Base-by-base conservation (phyloP, 2,888 invertebrate species). In the Drosophila phalerata region DNA sequence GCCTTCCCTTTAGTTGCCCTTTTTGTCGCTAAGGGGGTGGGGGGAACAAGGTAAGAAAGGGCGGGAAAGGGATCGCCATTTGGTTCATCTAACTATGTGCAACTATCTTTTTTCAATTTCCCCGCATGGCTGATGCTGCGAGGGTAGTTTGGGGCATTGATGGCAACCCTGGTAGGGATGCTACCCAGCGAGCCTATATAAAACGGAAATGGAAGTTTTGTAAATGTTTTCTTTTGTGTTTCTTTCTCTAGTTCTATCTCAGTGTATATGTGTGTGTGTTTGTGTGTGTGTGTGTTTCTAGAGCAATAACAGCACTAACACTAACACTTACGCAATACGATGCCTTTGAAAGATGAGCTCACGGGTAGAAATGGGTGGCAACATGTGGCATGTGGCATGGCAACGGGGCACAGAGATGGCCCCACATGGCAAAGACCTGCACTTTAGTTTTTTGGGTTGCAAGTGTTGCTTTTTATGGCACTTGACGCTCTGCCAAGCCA, bases 141-240 rank as follows among this genome's bases (percentile, higher is more conserved):
- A 8, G n/a, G 47, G 42, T 32, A 11, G 28, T 15, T 3, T n/a
- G 34, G 8, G 15, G 15, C 10, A 40, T 45, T 53, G 55, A 51
- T 55, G 56, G 34, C 42, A 52, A 34, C 57, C 30, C 56, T 61
- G 77, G 63, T 22, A 47, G 32, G 48, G 58, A 10, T 34, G 25
- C 42, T 49, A 80, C 58, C 48, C 61, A 49, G 76, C 62, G 62
- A 71, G 83, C 81, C 84, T 90, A 89, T 89, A 85, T 79, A 81
- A 82, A 86, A 78, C 87, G 90, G 90, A 91, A 91, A 91, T 91
- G 90, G 88, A 90, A 90, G 89, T 91, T 90, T 91, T 85, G 90
- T 83, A 90, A 90, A 90, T 90, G 90, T 89, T 91, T 91, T 90
- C 89, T 83, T 84, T 85, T 90, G 85, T 84, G 79, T 81, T 73